Base-by-base conservation (phyloP, 2,888 invertebrate species). In the Glomeris marginata region DNA sequence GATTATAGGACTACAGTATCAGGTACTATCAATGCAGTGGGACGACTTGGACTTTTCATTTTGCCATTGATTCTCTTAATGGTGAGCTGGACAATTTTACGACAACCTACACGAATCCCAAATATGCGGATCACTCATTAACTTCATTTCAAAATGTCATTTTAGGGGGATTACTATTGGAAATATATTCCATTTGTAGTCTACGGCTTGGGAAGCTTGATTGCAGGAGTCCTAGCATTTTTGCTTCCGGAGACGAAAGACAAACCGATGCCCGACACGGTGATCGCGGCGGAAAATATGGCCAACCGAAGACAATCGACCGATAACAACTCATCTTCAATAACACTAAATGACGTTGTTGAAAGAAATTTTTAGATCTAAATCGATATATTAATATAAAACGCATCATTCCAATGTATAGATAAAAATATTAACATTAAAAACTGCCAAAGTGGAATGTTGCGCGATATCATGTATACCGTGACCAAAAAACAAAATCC, bases 231-330 rank as follows among this genome's bases (percentile, higher is more conserved):
- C 6, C 15, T 49, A 15, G 49, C 51, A 15, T 35, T 47, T 11
- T 16, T 54, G 28, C 44, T 54, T 4, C 54, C 54, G 1, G 54
- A 54, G 34, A 54, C 54, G 10, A 41, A 44, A 11, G 52, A 54
- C 43, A 48, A 49, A 40, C 47, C 54, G 16, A 42, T 54, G 45
- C 51, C 54, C 8, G 50, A 54, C 36, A 52, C 45, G 11, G 52
- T 52, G 4, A 28, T 28, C 3, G 28, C 28, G 28, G 28, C 28
- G 4, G 28, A 28, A 8, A 28, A 3, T 3, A 28, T 28, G 8
- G 28, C 28, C 8, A 28, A 28, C 28, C 28, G 8, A 28, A 28
- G 8, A 8, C 28, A 28, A 28, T 28, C 8, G 28, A 8, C 3
- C 8, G 28, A 28, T 8, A 28, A 28, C 28, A 28, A 8, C 28